A percentile compares a stretch with the other conserved stretches of the same genome.
Conservation (phyloP, 2,113 vertebrate species). For the Falcunculus frontatus region DNA sequence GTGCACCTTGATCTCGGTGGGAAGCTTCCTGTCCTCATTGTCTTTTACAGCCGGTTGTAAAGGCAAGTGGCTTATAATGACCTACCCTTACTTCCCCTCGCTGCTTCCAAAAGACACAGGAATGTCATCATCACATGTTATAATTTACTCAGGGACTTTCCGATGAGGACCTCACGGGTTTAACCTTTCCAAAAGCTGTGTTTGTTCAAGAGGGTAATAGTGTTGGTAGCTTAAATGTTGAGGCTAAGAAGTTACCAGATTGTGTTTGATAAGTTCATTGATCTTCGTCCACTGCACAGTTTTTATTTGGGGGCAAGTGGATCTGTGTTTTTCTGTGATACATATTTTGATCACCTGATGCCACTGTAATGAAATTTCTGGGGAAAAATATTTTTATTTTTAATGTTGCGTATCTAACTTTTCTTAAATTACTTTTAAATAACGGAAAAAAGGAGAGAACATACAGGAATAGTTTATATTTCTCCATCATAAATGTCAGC, state of each 20-base stretch:
- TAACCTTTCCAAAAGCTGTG: conserved; percentile 58
- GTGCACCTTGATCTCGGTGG: conserved; percentile 71
- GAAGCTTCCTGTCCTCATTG: conserved; percentile 71
- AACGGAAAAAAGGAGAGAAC: background rate
- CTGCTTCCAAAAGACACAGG: conserved; percentile 64
- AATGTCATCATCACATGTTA: conserved; percentile 68
- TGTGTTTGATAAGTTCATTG: background rate
- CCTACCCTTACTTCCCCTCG: conserved; percentile 55
- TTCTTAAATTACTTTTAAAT: background rate
- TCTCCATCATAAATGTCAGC: background rate
- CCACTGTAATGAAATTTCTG: background rate
- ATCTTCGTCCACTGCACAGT: background rate
- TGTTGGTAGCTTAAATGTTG: background rate
- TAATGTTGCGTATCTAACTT: background rate
- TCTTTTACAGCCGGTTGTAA: conserved; percentile 67
- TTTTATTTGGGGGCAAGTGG: background rate
- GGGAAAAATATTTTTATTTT: background rate
- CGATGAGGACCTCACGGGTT: conserved; percentile 61
- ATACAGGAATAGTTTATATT: background rate
- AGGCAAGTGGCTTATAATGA: conserved; percentile 69
- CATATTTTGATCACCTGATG: background rate
- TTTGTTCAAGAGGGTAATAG: conserved; percentile 33
- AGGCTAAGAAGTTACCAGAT: background rate
- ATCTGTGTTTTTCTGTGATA: background rate
- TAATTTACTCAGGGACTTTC: conserved; percentile 66